Evolutionary conservation across 1,140 invertebrate genomes (phyloP).

Genomic region (Anoplolepis gracilipes): DNA sequence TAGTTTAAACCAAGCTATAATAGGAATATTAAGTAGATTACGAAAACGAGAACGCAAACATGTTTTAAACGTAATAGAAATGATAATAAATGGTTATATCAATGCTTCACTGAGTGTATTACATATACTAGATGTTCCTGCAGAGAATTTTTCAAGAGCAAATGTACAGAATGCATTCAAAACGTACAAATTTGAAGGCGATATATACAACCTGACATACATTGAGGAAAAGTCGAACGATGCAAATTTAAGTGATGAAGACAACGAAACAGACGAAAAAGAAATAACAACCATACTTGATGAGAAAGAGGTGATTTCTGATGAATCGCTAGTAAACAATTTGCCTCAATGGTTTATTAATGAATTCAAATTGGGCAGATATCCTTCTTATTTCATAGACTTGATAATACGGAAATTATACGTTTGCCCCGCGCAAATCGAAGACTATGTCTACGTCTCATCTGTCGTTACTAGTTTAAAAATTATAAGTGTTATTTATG

Average conservation of each 20-base stretch:
- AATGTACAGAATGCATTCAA: constrained; percentile 32
- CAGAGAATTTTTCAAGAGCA: constrained; percentile 65
- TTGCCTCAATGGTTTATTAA: constrained; percentile 89
- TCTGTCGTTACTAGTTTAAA: constrained; percentile 88
- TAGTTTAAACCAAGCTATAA: constrained; percentile 89
- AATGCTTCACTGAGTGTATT: constrained; percentile 86
- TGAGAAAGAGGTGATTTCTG: constrained; percentile 30
- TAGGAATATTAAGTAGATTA: constrained; percentile 88
- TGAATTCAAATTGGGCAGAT: constrained; percentile 86
- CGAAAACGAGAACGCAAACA: constrained; percentile 85
- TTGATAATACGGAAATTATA: constrained; percentile 88
- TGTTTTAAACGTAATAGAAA: constrained; percentile 87
- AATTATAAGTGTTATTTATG: constrained; percentile 89
- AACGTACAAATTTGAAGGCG: constrained; percentile 72
- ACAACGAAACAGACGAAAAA: constrained; percentile 26
- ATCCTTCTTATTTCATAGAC: constrained; percentile 89
- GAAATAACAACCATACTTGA: background rate
- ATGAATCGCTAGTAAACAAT: constrained; percentile 45
- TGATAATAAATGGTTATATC: constrained; percentile 88
- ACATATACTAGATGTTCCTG: constrained; percentile 69
- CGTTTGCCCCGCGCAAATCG: constrained; percentile 91
- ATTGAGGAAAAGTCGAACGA: constrained; percentile 30
- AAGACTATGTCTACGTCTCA: constrained; percentile 88
- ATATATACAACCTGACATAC: constrained; percentile 62
- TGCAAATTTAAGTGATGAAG: background rate